phyloP scores from a whole-genome alignment of 92 coral and sea anemone genomes.

The Phymanthus crucifer region DNA sequence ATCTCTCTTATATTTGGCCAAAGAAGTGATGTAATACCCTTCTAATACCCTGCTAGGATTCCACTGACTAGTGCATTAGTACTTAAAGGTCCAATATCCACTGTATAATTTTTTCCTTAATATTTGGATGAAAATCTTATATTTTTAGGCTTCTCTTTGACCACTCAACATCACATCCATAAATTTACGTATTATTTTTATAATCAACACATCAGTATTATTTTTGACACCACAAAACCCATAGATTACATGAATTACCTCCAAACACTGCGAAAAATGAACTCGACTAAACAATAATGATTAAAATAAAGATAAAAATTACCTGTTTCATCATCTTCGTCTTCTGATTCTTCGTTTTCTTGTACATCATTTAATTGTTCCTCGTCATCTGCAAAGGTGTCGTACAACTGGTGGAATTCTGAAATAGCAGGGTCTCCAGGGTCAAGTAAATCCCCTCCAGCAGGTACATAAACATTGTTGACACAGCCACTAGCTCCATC shows the following conservation, averaged over 20 bases:
- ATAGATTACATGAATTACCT: background rate
- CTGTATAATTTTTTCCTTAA: too few relatives aligned
- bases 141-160: too few relatives aligned
- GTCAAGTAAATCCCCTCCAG: conserved; percentile 7
- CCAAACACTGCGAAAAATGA: conserved; percentile 8
- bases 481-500: background rate
- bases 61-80: too few relatives aligned
- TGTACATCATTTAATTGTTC: conserved; percentile 6
- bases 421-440: conserved; percentile 8
- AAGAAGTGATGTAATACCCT: too few relatives aligned
- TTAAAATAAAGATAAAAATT: background rate
- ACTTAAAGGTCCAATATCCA: too few relatives aligned
- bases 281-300: background rate
- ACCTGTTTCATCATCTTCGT: conserved; percentile 21
- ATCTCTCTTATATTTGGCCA: too few relatives aligned
- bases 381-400: conserved; percentile 27
- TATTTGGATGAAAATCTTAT: too few relatives aligned
- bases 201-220: too few relatives aligned
- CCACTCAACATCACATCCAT: too few relatives aligned
- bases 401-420: conserved; percentile 8
- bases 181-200: too few relatives aligned
- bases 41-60: too few relatives aligned
- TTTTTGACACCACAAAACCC: too few relatives aligned
- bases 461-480: background rate
- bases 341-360: conserved; percentile 19